Evolutionary conservation across 2,797 vertebrate genomes (phyloP), one percentile per base, ranked within the genome.

Genomic region (Alcedo quadribrachys): DNA sequence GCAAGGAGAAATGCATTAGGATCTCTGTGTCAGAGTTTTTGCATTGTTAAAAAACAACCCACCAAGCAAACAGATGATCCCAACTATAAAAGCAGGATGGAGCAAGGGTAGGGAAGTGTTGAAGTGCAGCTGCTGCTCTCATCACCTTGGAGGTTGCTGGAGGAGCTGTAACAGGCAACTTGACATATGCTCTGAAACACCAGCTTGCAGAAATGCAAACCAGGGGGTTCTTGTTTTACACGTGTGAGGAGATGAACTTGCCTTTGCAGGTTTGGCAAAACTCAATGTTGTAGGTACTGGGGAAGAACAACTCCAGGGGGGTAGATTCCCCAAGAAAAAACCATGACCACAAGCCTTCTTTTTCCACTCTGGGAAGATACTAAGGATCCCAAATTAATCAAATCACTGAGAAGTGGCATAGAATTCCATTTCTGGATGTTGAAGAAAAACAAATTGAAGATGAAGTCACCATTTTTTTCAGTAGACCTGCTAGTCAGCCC

Each of bases 331-430:
- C 63, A 46, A 70, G 70, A 79, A 63, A 18, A 45, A 74, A 37
- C 13, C 53, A 22, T 4, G 28, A 53, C 15, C 9, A 42, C 0
- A 0, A 67, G 17, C 5, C 15, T 54, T 51, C 9, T 54, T 73
- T 78, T 86, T 33, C 55, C 5, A 6, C 20, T 53, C 48, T 79
- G 7, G 16, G 12, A 66, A 48, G 2, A 3, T 27, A 48, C 32
- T 40, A 35, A 79, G 14, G 50, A 22, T 16, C 37, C 12, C 74
- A 61, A 83, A 65, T 53, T 30, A 78, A 71, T 8, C 15, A 75
- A 66, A 32, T 35, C 5, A n/a, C 46, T 67, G 28, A 53, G 48
- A 84, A 80, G 28, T 35, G 4, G 7, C 25, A 46, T 11, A 58
- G 27, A 77, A 77, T 75, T n/a, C 20, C 28, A 53, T 5, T 40